Conservation (phyloP, 1,140 invertebrate genomes). For the Neotoxoptera formosana region DNA sequence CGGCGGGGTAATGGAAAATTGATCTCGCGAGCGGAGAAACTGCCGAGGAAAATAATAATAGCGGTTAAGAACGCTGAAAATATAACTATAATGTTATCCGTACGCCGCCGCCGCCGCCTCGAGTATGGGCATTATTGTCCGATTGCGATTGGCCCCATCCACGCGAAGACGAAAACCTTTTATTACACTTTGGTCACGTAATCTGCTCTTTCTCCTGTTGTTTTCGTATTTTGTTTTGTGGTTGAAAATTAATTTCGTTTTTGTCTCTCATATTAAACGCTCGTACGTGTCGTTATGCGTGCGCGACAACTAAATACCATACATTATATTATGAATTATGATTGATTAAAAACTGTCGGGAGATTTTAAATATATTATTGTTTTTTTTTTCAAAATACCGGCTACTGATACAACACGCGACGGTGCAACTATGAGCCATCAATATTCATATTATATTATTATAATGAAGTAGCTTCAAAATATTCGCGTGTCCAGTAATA, state of each 20-base stretch:
- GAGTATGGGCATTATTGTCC: not conserved
- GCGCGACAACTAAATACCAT: no score
- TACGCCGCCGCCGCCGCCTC: no score
- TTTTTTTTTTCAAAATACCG: not conserved
- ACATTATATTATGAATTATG: no score
- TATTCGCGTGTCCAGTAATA: not conserved
- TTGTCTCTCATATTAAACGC: not conserved
- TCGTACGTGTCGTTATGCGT: not conserved
- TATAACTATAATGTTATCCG: not conserved
- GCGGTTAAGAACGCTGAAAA: not conserved
- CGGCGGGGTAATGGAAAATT: not conserved
- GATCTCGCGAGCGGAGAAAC: not conserved
- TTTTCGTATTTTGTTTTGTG: not conserved
- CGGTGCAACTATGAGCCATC: no score
- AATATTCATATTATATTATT: not conserved
- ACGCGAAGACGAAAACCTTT: not conserved
- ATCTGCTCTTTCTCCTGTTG: not conserved
- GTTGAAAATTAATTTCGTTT: not conserved
- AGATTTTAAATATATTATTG: not conserved
- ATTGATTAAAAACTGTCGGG: not conserved
- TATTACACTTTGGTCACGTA: conserved; percentile 12
- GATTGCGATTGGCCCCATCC: not conserved
- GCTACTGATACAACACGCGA: no score
- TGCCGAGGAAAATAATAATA: not conserved
- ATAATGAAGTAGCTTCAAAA: not conserved